Base-by-base conservation (phyloP, 2,888 invertebrate genomes). In the Cynaeus angustus region DNA sequence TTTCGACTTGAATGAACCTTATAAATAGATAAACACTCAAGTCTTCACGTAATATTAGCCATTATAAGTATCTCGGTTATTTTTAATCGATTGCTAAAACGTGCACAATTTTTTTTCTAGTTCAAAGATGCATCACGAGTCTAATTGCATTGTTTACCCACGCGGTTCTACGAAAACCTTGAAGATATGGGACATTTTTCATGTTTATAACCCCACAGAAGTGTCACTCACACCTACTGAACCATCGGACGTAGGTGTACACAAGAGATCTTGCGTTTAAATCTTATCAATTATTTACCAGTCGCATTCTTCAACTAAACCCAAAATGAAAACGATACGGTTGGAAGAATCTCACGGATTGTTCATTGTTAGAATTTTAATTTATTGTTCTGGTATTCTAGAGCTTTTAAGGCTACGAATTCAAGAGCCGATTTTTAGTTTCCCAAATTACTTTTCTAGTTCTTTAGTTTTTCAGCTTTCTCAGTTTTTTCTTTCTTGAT, bases 141-240 rank as follows among this genome's bases (percentile, higher is more conserved):
- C 41, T 41, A 41, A 41, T 41, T 41, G 33, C 41, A 28, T 62
- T 61, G 48, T 37, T 14, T 33, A 28, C 62, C 62, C 14, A 62
- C 62, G 26, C 21, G n/a, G 14, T 10, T 62, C 33, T 9, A 12
- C 13, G 50, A 14, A 53, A 41, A 53, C 33, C 12, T 53, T 55
- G 26, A 52, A 38, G 26, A 28, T 37, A 41, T 53, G 46, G 43
- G 53, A 53, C 50, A 66, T 58, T 58, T 66, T 66, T 66, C 41
- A 46, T 26, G 56, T 66, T 56, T 66, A 56, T 66, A 56, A 48
- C 48, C 46, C 65, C 21, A 66, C 37, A 66, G 33, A 58, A 56
- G 45, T 43, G 65, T 65, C 65, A 33, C 66, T 56, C 16, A 66
- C 66, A 66, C 66, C 66, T 56, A 56, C 66, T 56, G 58, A 58